These are phyloP conservation scores for Automeris io DNA, from an alignment of 2,888 invertebrate species.

Conservation along the genomic window DNA sequence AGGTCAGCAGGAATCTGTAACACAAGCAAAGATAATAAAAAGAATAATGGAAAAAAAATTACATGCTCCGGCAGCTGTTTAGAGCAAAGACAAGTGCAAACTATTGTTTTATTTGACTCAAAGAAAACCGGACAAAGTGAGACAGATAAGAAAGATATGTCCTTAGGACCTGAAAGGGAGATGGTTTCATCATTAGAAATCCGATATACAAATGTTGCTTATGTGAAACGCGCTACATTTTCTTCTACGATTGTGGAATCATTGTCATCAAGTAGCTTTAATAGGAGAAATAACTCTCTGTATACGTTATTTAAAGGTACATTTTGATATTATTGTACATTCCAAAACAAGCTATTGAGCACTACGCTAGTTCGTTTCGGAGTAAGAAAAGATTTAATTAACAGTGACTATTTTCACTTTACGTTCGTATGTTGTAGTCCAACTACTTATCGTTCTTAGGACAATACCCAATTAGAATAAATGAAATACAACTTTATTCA, in stretches of 20 bases:
- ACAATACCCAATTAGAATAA: too few relatives aligned
- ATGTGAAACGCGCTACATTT: slow-evolving; percentile 31
- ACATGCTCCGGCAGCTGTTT: neutral
- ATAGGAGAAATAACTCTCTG: slow-evolving; percentile 28
- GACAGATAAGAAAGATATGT: slow-evolving; percentile 3
- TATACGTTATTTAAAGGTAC: slow-evolving; percentile 55
- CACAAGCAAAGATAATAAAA: slow-evolving; percentile 1
- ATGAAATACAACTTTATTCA: too few relatives aligned
- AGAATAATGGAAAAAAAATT: neutral
- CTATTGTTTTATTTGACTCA: slow-evolving; percentile 8
- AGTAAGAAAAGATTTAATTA: too few relatives aligned
- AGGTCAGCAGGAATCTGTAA: neutral
- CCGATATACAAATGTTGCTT: slow-evolving; percentile 33
- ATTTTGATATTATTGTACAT: slow-evolving; percentile 3
- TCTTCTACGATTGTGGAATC: slow-evolving; percentile 34
- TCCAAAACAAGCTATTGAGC: too few relatives aligned
- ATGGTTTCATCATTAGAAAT: slow-evolving; percentile 42
- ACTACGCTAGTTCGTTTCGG: too few relatives aligned
- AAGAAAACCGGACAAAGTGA: slow-evolving; percentile 2
- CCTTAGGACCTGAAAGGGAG: slow-evolving; percentile 19
- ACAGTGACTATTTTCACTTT: too few relatives aligned
- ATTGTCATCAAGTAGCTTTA: slow-evolving; percentile 19
- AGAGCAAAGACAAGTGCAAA: slow-evolving; percentile 1
- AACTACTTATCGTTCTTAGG: too few relatives aligned
- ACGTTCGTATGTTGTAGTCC: too few relatives aligned